A percentile compares a stretch with the other conserved stretches of the same genome.
Conservation (phyloP, 1,140 invertebrate species). For the Pinna nobilis region DNA sequence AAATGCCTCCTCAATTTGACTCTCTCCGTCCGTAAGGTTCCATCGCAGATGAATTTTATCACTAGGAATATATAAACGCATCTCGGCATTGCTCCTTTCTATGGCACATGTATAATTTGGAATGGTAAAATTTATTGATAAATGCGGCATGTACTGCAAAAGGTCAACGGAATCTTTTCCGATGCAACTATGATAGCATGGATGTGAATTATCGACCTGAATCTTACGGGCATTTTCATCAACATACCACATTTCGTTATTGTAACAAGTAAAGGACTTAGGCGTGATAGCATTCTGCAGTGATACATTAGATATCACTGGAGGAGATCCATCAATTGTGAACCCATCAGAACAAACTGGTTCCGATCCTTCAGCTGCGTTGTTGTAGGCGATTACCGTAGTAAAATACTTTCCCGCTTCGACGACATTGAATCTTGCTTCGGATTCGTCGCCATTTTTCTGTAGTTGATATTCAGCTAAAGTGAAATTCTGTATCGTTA, state of each 20-base stretch:
- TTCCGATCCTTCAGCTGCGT: slow-evolving; percentile 46
- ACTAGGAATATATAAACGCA: not conserved
- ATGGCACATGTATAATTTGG: slow-evolving; percentile 31
- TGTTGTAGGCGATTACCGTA: slow-evolving; percentile 51
- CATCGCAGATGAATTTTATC: slow-evolving; percentile 25
- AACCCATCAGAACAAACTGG: slow-evolving; percentile 54
- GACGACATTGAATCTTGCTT: not conserved
- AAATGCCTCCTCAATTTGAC: slow-evolving; percentile 23
- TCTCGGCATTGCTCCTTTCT: not conserved
- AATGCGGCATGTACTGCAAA: not conserved
- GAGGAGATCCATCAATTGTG: slow-evolving; percentile 40
- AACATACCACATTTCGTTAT: slow-evolving; percentile 41
- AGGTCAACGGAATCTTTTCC: not conserved
- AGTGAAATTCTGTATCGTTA: slow-evolving; percentile 21
- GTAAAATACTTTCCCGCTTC: slow-evolving; percentile 15
- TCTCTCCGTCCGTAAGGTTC: slow-evolving; percentile 23
- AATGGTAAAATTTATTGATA: slow-evolving; percentile 33
- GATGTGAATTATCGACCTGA: not conserved
- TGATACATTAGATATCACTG: slow-evolving; percentile 33
- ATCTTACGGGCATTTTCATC: slow-evolving; percentile 31
- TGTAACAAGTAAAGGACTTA: slow-evolving; percentile 33
- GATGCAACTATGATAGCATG: not conserved
- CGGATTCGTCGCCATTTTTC: no score
- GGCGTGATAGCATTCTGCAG: slow-evolving; percentile 25
- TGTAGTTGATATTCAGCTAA: not conserved